Base-by-base conservation (phyloP, 2,113 vertebrate genomes). In the Hippocampus mohnikei region DNA sequence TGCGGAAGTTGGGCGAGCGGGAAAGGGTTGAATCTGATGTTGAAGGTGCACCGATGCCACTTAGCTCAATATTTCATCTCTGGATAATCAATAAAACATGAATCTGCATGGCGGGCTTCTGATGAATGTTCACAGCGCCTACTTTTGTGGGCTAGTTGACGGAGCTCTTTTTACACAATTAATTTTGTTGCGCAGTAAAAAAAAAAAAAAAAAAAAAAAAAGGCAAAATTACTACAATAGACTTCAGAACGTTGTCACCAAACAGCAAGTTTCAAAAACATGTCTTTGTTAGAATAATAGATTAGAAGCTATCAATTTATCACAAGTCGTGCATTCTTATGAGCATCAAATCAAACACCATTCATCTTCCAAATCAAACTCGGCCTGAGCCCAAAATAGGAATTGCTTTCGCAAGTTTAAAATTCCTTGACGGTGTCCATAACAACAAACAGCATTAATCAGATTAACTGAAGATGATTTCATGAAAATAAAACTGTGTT, bases 51-150 rank as follows among this genome's bases (percentile, higher is more conserved):
- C 72, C 70, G 70, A 61, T 73, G 71, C 82, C 86, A 81, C 81
- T 84, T 78, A 77, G 77, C 88, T 90, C 82, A 86, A 89, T 89
- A 87, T 89, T 88, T 91, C 72, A 90, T 89, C 40, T 67, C 70
- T 2, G 65, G 72, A 44, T 74, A 46, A 88, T 90, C 81, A 89
- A 85, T 91, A 84, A 91, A 91, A 87, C 84, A 91, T 89, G 82
- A 88, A 84, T 75, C 78, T 82, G 81, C 81, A 82, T 83, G 84
- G 74, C 82, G 78, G 67, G 84, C 75, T 80, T 52, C 71, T 75
- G 76, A 75, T 87, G 78, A 88, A 88, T 81, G 89, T 81, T 89
- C 71, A 78, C 66, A 73, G 70, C 16, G 48, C 58, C 62, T 72
- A 67, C 61, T 52, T 27, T 64, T 64, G n/a, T 44, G 40, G 62